A percentile compares a stretch with the other conserved stretches of the same genome.
Conservation (phyloP, 2,888 invertebrate genomes). For the Agrochola lychnidis region DNA sequence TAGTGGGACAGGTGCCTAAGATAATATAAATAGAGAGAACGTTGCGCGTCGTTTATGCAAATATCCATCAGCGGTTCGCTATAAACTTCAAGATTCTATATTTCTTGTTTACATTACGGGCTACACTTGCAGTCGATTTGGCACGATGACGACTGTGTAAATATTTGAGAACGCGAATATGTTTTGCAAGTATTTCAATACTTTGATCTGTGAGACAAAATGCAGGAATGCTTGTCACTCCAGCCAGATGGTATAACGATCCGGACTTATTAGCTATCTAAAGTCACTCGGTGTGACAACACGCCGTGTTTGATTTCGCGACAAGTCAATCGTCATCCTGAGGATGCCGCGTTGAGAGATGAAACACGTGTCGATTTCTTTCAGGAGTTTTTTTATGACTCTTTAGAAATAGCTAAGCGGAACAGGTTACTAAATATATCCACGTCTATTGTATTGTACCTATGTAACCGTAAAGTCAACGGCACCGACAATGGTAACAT, state of each 20-base stretch:
- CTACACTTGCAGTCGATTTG: conserved; percentile 49
- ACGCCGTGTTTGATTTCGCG: too few relatives aligned
- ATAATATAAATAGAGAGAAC: conserved; percentile 24
- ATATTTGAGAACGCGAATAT: conserved; percentile 39
- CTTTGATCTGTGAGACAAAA: conserved; percentile 38
- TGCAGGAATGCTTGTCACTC: conserved; percentile 13
- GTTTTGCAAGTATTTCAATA: conserved; percentile 33
- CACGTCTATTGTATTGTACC: too few relatives aligned
- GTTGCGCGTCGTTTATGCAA: not conserved
- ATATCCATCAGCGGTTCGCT: conserved; percentile 4
- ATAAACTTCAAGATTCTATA: conserved; percentile 34
- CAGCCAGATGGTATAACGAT: not conserved
- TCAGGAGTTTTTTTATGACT: too few relatives aligned
- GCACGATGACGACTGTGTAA: conserved; percentile 37
- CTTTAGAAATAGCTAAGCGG: too few relatives aligned
- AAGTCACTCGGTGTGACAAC: too few relatives aligned
- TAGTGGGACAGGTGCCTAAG: not conserved
- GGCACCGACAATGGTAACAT: not conserved
- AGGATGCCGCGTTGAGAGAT: too few relatives aligned
- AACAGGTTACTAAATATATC: too few relatives aligned
- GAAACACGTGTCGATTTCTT: too few relatives aligned
- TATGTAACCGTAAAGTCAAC: not conserved
- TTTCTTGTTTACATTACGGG: conserved; percentile 37
- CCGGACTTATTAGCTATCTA: not conserved
- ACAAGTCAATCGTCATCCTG: too few relatives aligned